Conservation (phyloP, 2,888 invertebrate species). For the Bimastos eiseni region DNA sequence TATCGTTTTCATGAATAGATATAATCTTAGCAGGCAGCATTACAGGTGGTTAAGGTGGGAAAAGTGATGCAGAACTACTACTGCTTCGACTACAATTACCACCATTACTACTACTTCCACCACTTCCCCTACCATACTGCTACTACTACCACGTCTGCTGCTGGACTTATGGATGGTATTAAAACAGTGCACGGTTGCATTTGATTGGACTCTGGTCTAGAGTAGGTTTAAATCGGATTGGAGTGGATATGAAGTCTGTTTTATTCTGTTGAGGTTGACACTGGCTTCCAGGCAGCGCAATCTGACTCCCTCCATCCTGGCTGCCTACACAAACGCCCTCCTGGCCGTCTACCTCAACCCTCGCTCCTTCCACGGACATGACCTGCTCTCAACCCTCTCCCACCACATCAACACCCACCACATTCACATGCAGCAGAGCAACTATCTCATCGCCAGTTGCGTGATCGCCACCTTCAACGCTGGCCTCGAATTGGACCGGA, state of each 20-base stretch:
- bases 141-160: too few relatives aligned
- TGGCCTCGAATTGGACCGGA: not conserved
- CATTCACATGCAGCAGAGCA: not conserved
- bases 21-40: too few relatives aligned
- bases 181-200: not conserved
- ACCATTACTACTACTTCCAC: too few relatives aligned
- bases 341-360: constrained; percentile 22
- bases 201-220: too few relatives aligned
- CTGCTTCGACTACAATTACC: too few relatives aligned
- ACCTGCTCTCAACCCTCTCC: not conserved
- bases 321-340: constrained; percentile 19
- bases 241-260: not conserved
- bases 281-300: not conserved
- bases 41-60: too few relatives aligned
- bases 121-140: too few relatives aligned
- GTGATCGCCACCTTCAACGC: constrained; percentile 20
- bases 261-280: not conserved
- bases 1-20: too few relatives aligned
- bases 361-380: constrained; percentile 16
- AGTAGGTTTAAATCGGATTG: too few relatives aligned
- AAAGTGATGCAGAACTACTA: too few relatives aligned
- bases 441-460: not conserved
- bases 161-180: not conserved
- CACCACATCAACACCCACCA: not conserved
- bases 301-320: constrained; percentile 7